Conservation (phyloP, 2,113 vertebrate species). For the Protomyctophum bolini region DNA sequence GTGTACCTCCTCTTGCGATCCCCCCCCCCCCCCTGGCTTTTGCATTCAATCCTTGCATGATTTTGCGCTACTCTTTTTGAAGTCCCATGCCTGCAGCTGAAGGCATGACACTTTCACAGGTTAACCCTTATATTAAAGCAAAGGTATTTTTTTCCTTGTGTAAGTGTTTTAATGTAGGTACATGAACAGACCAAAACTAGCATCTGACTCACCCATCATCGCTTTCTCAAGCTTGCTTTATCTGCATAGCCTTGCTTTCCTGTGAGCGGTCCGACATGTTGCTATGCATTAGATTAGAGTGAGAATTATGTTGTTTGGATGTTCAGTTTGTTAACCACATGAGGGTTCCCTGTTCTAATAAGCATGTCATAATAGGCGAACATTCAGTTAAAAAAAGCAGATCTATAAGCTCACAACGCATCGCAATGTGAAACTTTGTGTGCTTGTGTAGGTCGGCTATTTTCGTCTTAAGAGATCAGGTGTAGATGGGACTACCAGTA, state of each 20-base stretch:
- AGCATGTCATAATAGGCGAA: too few relatives aligned
- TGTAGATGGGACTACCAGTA: too few relatives aligned
- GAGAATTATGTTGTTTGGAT: too few relatives aligned
- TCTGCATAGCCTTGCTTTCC: background rate
- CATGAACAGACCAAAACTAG: background rate
- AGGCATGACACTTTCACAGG: constrained; percentile 2
- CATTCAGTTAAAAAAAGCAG: too few relatives aligned
- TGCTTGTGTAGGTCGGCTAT: too few relatives aligned
- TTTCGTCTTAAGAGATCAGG: too few relatives aligned
- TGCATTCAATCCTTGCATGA: constrained; percentile 39
- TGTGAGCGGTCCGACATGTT: background rate
- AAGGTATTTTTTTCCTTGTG: background rate
- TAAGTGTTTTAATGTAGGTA: background rate
- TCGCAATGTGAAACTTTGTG: too few relatives aligned
- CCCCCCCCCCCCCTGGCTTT: background rate
- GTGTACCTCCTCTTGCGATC: constrained; percentile 9
- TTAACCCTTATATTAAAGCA: too few relatives aligned
- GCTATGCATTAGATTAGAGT: background rate
- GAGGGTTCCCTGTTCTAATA: too few relatives aligned
- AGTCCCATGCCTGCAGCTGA: constrained; percentile 13
- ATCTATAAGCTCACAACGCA: too few relatives aligned
- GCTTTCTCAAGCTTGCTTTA: background rate
- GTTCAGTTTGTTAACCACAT: too few relatives aligned
- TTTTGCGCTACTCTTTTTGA: constrained; percentile 11
- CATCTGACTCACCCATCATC: background rate